A percentile compares a stretch with the other conserved stretches of the same genome.
phyloP scores from a whole-genome alignment of 2,888 invertebrate genomes.

The Tillus elongatus region DNA sequence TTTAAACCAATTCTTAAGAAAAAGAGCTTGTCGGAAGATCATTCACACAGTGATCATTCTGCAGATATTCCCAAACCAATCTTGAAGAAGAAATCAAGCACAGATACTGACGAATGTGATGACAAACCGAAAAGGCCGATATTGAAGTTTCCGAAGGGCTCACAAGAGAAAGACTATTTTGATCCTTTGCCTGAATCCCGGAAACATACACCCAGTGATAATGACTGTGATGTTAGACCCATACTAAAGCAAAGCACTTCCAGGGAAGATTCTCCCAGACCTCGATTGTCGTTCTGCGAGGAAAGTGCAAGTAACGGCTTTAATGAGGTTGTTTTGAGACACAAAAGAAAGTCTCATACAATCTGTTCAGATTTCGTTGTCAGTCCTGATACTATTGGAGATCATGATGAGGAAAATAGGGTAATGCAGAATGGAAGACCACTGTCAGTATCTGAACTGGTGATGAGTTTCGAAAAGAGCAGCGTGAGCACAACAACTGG shows the following conservation, averaged over 20 bases:
- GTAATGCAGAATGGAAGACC: constrained; percentile 33
- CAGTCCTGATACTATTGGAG: constrained; percentile 17
- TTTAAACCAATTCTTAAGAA: constrained; percentile 76
- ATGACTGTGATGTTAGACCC: constrained; percentile 51
- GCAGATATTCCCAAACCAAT: constrained; percentile 61
- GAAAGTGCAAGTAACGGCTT: constrained; percentile 39
- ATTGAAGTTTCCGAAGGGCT: constrained; percentile 61
- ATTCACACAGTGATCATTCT: constrained; percentile 33
- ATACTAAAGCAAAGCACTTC: constrained; percentile 57
- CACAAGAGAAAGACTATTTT: constrained; percentile 23
- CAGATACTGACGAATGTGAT: constrained; percentile 66
- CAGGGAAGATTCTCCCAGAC: constrained; percentile 54
- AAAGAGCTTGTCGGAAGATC: constrained; percentile 66
- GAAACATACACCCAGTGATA: constrained; percentile 43
- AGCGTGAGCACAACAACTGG: constrained; percentile 36
- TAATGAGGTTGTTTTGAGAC: constrained; percentile 17
- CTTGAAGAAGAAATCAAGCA: constrained; percentile 75
- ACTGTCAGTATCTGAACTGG: constrained; percentile 62
- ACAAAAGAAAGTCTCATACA: constrained; percentile 29
- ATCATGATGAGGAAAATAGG: constrained; percentile 28
- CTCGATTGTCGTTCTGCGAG: constrained; percentile 55
- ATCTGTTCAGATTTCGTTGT: constrained; percentile 33
- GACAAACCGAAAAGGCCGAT: constrained; percentile 68
- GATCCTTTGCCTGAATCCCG: constrained; percentile 18
- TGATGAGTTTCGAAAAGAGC: constrained; percentile 54